Evolutionary conservation across 2,888 invertebrate species (phyloP).

Genomic region (Lissonota sp.): DNA sequence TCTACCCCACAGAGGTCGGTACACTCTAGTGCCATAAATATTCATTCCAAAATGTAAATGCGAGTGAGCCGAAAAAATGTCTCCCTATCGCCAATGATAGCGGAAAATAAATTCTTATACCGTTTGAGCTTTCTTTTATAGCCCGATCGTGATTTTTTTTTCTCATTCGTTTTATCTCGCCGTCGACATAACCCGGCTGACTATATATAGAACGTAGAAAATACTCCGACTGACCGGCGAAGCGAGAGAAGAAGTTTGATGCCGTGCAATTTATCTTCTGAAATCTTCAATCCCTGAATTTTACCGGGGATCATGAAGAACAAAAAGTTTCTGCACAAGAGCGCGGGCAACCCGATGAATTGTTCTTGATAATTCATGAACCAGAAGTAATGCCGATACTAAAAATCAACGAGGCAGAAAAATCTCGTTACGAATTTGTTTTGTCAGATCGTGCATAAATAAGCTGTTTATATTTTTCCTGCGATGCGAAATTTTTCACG

Average conservation of each 20-base stretch:
- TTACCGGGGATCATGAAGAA: background rate
- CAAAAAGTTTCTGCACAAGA: slow-evolving; percentile 8
- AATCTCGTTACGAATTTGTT: background rate
- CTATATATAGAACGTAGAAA: background rate
- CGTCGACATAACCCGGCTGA: slow-evolving; percentile 6
- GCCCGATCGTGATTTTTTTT: slow-evolving; percentile 13
- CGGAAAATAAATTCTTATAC: slow-evolving; percentile 7
- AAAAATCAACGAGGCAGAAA: background rate
- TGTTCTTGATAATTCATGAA: slow-evolving; percentile 14
- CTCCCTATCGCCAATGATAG: background rate
- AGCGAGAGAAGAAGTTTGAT: background rate
- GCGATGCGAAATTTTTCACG: too few species aligned
- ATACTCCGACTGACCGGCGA: background rate
- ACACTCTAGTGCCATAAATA: background rate
- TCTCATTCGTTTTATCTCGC: slow-evolving; percentile 25
- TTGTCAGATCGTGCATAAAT: background rate
- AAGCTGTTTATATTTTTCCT: background rate
- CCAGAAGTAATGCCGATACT: slow-evolving; percentile 15
- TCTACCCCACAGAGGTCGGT: too few species aligned
- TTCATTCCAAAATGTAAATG: background rate
- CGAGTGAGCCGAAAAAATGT: slow-evolving; percentile 12
- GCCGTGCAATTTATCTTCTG: slow-evolving; percentile 26
- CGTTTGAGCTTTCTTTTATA: slow-evolving; percentile 44
- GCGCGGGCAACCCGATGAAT: background rate
- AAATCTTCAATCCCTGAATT: slow-evolving; percentile 24